Base-by-base conservation (phyloP, 2,888 invertebrate genomes). In the Drosophila parthenogenetica region DNA sequence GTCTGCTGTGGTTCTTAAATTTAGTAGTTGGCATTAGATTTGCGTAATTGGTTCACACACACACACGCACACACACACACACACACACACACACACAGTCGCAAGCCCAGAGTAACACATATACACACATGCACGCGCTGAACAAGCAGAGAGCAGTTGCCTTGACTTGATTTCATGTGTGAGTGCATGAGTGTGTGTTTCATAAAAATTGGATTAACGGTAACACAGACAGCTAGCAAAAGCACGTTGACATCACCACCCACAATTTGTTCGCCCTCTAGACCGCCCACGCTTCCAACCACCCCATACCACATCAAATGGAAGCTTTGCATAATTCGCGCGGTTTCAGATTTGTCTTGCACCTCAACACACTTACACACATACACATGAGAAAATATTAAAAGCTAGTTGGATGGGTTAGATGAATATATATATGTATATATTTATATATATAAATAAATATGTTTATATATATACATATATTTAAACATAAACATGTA, bases 161-260 rank as follows among this genome's bases (percentile, higher is more conserved):
- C 73, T 76, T 76, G 73, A 70, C 79, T 49, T 61, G 51, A 55
- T 43, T 67, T 59, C 25, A 57, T 51, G 40, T 37, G 39, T 64
- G 39, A 29, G 53, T 29, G 50, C 35, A 42, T 25, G 57, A 40
- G 37, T 25, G 37, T 64, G 55, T 65, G 40, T 62, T 53, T 40
- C 63, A 62, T 55, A 71, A 71, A 84, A 84, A 84, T 84, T 84
- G 83, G 87, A 81, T 81, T 81, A 84, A 70, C 72, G 59, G 64
- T 66, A 65, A 70, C 60, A 74, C 50, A 81, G 54, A 53, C 49
- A 62, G 40, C 58, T 57, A 49, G n/a, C 53, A 51, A 22, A 55
- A 65, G 46, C 61, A 73, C 64, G 61, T 59, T 68, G 64, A 55
- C 75, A 73, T 69, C 37, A 45, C 40, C 25, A 42, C 22, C 22